Evolutionary conservation across 2,113 vertebrate species (phyloP).

Genomic region (Platichthys stellatus): DNA sequence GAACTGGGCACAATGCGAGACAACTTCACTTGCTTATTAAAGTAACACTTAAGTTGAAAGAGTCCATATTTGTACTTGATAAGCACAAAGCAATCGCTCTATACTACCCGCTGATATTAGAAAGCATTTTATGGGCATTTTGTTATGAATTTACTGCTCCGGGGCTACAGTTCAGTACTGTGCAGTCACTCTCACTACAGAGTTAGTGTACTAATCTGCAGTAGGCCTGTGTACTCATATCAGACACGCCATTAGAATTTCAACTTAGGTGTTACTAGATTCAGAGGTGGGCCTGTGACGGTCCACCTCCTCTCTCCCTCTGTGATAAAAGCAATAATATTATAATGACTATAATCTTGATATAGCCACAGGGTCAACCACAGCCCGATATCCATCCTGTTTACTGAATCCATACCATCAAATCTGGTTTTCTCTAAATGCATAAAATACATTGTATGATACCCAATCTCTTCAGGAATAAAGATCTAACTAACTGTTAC

Average conservation of each 20-base stretch:
- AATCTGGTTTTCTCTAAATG: slow-evolving; percentile 73
- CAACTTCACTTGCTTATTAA: slow-evolving; percentile 67
- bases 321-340: slow-evolving; percentile 79
- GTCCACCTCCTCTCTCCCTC: slow-evolving; percentile 66
- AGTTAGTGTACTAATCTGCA: slow-evolving; percentile 26
- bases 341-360: slow-evolving; percentile 75
- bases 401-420: slow-evolving; percentile 71
- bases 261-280: slow-evolving; percentile 77
- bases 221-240: slow-evolving; percentile 5
- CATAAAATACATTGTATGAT: slow-evolving; percentile 77
- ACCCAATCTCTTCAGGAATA: slow-evolving; percentile 79
- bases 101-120: slow-evolving; percentile 49
- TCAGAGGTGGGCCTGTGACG: slow-evolving; percentile 60
- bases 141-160: slow-evolving; percentile 53
- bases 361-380: slow-evolving; percentile 71
- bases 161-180: slow-evolving; percentile 53
- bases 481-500: slow-evolving; percentile 74
- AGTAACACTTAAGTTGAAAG: slow-evolving; percentile 78
- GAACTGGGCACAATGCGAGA: slow-evolving; percentile 60
- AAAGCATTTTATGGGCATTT: slow-evolving; percentile 62
- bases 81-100: slow-evolving; percentile 75
- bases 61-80: slow-evolving; percentile 65
- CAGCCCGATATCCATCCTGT: slow-evolving; percentile 67
- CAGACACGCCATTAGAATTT: slow-evolving; percentile 60
- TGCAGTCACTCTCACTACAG: slow-evolving; percentile 40